Conservation (phyloP, 92 coral and sea anemone genomes). For the Ricordea florida region DNA sequence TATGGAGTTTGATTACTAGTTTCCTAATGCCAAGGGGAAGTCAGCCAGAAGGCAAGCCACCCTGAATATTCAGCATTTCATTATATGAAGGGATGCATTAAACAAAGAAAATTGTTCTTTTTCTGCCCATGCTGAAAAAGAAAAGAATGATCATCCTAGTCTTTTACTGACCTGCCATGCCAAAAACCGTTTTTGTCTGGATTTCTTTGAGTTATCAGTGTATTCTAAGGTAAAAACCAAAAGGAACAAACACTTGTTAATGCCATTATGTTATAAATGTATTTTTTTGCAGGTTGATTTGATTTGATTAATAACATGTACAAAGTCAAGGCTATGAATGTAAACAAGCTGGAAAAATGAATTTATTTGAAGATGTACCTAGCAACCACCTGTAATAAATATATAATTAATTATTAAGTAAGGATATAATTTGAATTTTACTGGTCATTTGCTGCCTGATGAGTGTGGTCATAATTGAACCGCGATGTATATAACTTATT, state of each 20-base stretch:
- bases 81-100: neutral
- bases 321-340: neutral
- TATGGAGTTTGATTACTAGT: neutral
- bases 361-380: neutral
- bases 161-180: conserved; percentile 33
- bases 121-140: neutral
- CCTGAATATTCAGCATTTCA: neutral
- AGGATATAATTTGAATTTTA: neutral
- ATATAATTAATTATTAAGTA: neutral
- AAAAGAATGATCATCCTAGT: neutral
- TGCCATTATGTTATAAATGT: neutral
- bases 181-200: conserved; percentile 11
- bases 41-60: neutral
- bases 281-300: neutral
- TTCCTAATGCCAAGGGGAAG: neutral
- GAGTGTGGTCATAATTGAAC: neutral
- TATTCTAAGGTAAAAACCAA: neutral
- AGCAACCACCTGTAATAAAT: neutral
- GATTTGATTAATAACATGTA: neutral
- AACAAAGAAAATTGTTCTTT: neutral
- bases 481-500: no score
- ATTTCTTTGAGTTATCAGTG: neutral
- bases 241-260: neutral
- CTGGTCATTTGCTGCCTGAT: neutral
- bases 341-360: neutral